Base-by-base conservation (phyloP, 2,888 invertebrate species). In the Dolichopus griseipennis region DNA sequence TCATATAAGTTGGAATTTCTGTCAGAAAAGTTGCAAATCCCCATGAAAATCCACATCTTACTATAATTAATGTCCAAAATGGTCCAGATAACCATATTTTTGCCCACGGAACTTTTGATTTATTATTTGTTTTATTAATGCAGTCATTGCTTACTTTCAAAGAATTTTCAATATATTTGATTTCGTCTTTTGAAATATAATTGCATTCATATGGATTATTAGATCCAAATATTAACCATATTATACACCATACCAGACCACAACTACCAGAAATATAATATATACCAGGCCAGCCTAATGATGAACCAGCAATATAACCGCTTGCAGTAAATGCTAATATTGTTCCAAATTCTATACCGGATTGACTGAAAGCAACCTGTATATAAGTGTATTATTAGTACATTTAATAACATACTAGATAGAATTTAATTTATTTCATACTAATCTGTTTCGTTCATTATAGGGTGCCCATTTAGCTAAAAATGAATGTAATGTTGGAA, bases 21-120 rank as follows among this genome's bases (percentile, higher is more conserved):
- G 88, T 88, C 73, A 90, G 82, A 1, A 91, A 78, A 0, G 87
- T 89, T 82, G 87, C 88, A 75, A 86, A 88, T 1, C 90, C 90
- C 89, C 90, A 91, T 70, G 87, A 86, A 70, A 88, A 86, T 0
- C 87, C 84, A 69, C 85, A 83, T 74, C 89, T 87, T 0, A 85
- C 85, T 0, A 88, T 77, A 9, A 85, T 77, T 6, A 93, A 83
- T 0, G 71, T 69, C 84, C 85, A 86, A 77, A 88, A 83, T 0
- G 88, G 88, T 0, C 84, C 71, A 0, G 87, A 88, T 0, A 84
- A 85, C 9, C 85, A 75, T 18, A 89, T 87, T 43, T 81, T 78
- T 65, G 74, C 78, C 89, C 89, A 90, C 0, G 90, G 90, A 0
- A 86, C 84, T 70, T 76, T 75, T 69, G 83, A 82, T 61, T 66